Evolutionary conservation across 2,888 invertebrate species (phyloP).

Genomic region (Apeira syringaria): DNA sequence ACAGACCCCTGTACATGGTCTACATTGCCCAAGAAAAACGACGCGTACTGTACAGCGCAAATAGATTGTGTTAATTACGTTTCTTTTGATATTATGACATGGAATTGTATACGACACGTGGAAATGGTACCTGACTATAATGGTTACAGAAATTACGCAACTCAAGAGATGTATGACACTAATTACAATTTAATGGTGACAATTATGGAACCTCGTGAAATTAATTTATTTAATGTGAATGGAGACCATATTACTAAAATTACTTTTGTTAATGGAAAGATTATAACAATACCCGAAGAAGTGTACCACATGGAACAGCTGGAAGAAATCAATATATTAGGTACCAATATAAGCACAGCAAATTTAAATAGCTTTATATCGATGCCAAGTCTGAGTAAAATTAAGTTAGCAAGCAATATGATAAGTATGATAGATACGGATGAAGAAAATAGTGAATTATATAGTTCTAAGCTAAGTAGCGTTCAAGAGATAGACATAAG

Average conservation of each 20-base stretch:
- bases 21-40: too few relatives aligned
- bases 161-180: slow-evolving; percentile 4
- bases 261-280: slow-evolving; percentile 1
- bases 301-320: slow-evolving; percentile 6
- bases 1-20: too few relatives aligned
- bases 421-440: slow-evolving; percentile 3
- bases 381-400: neutral
- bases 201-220: slow-evolving; percentile 1
- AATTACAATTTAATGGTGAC: slow-evolving; percentile 5
- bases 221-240: neutral
- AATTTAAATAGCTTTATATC: slow-evolving; percentile 8
- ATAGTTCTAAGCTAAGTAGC: neutral
- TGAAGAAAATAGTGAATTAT: neutral
- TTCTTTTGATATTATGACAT: slow-evolving; percentile 3
- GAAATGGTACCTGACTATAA: neutral
- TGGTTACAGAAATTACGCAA: neutral
- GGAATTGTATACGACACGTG: slow-evolving; percentile 9
- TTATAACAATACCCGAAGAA: slow-evolving; percentile 5
- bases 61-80: neutral
- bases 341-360: slow-evolving; percentile 4
- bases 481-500: slow-evolving; percentile 10
- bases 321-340: slow-evolving; percentile 1
- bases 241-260: neutral
- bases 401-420: slow-evolving; percentile 6
- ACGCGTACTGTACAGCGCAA: too few relatives aligned